Base-by-base conservation (phyloP, 2,797 vertebrate genomes). In the Chelon labrosus region DNA sequence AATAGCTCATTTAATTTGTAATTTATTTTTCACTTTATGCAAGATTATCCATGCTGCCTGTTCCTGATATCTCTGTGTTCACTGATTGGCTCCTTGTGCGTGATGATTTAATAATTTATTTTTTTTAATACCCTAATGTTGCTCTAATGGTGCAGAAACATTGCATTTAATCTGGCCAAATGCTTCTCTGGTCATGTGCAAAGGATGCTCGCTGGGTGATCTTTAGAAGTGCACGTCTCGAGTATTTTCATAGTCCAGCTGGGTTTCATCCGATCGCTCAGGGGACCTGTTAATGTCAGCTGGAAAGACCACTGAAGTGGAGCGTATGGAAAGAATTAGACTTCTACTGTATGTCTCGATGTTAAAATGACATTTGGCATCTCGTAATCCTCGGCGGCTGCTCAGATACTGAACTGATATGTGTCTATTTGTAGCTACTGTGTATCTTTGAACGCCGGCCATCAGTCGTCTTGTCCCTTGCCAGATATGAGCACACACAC, bases 241-340 rank as follows among this genome's bases (percentile, higher is more conserved):
- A 50, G 42, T 22, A 7, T 3, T 42, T 76, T 38, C 14, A 13
- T 49, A 71, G n/a, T 58, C 8, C 17, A 46, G 50, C 20, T 20
- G 42, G 17, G 22, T 56, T 60, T 72, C 14, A 25, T 46, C 3
- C 20, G 50, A 53, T 66, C n/a, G 51, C 65, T 53, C 53, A 27
- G 46, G 44, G 55, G 49, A 51, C 42, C 11, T 60, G 19, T 74
- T 62, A 69, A 44, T 81, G 56, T 73, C 71, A 65, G 17, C 16
- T 60, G 39, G 63, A 85, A 69, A 77, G 25, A 58, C 16, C 17
- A 22, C 27, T 38, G 44, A 69, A 17, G 6, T 60, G 66, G 59
- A 78, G 49, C 31, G 1, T 76, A 65, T 14, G 38, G 16, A 70
- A 52, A 76, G 31, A 69, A 73, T 81, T 70, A 58, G 54, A 73